These are phyloP conservation scores for Mayetiola destructor DNA, from an alignment of 2,888 invertebrate species.

Conservation along the genomic window DNA sequence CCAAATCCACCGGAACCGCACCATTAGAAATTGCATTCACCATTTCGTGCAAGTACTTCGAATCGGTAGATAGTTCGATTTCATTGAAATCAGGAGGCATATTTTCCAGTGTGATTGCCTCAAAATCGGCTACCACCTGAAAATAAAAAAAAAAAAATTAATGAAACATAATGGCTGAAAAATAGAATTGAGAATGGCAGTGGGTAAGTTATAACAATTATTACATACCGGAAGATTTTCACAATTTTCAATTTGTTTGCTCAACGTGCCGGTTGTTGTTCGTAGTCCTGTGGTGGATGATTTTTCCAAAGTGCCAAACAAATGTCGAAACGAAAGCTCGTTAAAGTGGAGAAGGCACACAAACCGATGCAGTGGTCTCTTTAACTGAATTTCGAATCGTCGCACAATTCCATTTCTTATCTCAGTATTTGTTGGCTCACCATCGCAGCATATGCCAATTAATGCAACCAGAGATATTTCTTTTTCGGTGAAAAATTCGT, in stretches of 20 bases:
- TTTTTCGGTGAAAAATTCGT: background rate
- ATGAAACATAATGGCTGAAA: background rate
- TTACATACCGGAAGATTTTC: background rate
- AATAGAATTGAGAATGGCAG: background rate
- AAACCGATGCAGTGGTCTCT: constrained; percentile 5
- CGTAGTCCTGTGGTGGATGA: background rate
- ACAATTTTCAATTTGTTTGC: background rate
- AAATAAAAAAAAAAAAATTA: background rate
- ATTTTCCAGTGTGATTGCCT: background rate
- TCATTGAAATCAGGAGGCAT: background rate
- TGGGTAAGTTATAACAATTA: background rate
- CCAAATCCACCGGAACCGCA: constrained; percentile 15
- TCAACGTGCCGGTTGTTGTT: background rate
- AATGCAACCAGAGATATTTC: background rate
- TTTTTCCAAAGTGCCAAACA: constrained; percentile 2
- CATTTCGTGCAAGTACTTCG: constrained; percentile 15
- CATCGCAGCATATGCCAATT: background rate
- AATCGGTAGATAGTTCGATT: constrained; percentile 1
- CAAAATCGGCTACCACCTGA: constrained; percentile 8
- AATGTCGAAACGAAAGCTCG: constrained; percentile 1
- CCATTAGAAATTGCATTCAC: constrained; percentile 16
- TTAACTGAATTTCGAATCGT: background rate
- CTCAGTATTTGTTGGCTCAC: background rate
- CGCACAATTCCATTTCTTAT: background rate
- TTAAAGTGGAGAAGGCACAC: constrained; percentile 7